Percentiles rank a stretch among this genome's conserved stretches.
These are phyloP conservation scores for Spisula subtruncata DNA, from an alignment of 2,888 invertebrate genomes.

Conservation along the genomic window DNA sequence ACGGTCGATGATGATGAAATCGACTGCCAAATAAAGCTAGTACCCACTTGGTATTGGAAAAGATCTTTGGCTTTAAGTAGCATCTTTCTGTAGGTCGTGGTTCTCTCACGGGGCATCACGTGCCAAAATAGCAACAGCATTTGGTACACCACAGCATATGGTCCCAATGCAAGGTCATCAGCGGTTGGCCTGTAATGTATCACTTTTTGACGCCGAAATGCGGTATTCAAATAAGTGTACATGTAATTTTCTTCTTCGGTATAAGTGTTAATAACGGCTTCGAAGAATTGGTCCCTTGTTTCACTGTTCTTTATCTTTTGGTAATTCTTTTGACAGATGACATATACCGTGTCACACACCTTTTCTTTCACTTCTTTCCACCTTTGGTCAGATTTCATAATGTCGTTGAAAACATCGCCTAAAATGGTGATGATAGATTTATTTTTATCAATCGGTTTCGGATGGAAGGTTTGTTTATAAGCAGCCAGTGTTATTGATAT, in stretches of 20 bases:
- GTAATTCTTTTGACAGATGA: slow-evolving; percentile 52
- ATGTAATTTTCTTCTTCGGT: slow-evolving; percentile 65
- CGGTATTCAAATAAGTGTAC: slow-evolving; percentile 69
- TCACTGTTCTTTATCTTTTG: slow-evolving; percentile 47
- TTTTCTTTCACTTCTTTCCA: slow-evolving; percentile 68
- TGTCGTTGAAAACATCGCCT: slow-evolving; percentile 59
- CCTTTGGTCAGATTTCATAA: slow-evolving; percentile 48
- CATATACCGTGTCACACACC: slow-evolving; percentile 62
- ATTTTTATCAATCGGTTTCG: slow-evolving; percentile 53
- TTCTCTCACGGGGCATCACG: slow-evolving; percentile 50
- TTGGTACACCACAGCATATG: slow-evolving; percentile 71
- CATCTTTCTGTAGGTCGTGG: slow-evolving; percentile 67
- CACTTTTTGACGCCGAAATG: slow-evolving; percentile 63
- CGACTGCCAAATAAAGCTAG: slow-evolving; percentile 66
- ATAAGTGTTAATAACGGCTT: slow-evolving; percentile 61
- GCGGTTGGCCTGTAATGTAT: slow-evolving; percentile 65
- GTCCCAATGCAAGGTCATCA: slow-evolving; percentile 70
- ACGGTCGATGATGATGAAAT: slow-evolving; percentile 68
- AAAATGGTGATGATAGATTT: slow-evolving; percentile 58
- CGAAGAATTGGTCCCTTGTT: slow-evolving; percentile 60
- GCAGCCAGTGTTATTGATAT: slow-evolving; percentile 66
- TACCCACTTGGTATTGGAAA: slow-evolving; percentile 60
- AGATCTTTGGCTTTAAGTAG: slow-evolving; percentile 49
- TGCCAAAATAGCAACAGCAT: slow-evolving; percentile 68
- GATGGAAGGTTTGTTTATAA: slow-evolving; percentile 70